These are phyloP conservation scores for Nephrotoma flavescens DNA, from an alignment of 2,888 invertebrate species.

Conservation along the genomic window DNA sequence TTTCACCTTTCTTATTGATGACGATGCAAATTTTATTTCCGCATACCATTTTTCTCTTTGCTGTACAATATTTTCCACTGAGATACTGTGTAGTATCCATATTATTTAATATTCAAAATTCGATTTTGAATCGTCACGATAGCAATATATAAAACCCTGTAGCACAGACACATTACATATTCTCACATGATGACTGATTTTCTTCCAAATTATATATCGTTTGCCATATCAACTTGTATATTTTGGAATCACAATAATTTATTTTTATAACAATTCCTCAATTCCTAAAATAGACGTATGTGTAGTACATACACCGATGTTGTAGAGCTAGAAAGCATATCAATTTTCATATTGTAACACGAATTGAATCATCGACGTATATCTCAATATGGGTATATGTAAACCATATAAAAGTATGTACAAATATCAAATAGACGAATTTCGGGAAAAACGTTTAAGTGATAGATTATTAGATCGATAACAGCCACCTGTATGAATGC, in stretches of 20 bases:
- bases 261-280: not conserved
- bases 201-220: not conserved
- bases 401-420: not conserved
- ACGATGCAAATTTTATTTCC: too few relatives aligned
- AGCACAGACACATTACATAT: not conserved
- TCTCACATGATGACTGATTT: not conserved
- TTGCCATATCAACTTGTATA: not conserved
- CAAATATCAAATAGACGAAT: not conserved
- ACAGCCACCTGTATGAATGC: not conserved
- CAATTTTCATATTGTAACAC: not conserved
- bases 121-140: not conserved
- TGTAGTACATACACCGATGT: too few relatives aligned
- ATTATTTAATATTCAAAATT: not conserved
- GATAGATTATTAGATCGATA: not conserved
- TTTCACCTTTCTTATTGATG: too few relatives aligned
- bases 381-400: too few relatives aligned
- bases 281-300: not conserved
- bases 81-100: too few relatives aligned
- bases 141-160: not conserved
- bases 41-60: too few relatives aligned
- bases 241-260: not conserved
- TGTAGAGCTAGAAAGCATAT: not conserved
- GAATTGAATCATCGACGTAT: not conserved
- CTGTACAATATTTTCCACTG: too few relatives aligned
- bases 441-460: not conserved